A percentile compares a stretch with the other conserved stretches of the same genome.
Conservation (phyloP, 2,797 vertebrate genomes). For the Rhinoraja longicauda region DNA sequence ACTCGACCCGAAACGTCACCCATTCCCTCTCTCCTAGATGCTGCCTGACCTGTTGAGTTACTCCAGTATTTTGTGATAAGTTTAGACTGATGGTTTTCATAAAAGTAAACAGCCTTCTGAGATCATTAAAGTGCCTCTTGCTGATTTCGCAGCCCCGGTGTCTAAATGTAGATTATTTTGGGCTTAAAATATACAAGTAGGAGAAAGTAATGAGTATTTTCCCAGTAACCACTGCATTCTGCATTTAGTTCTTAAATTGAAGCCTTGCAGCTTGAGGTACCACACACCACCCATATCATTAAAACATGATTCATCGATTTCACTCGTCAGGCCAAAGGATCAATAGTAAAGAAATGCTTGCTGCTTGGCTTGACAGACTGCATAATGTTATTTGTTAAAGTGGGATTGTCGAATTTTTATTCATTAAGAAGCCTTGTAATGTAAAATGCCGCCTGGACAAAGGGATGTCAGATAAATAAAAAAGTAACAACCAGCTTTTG, state of each 20-base stretch:
- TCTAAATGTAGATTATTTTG: slow-evolving; percentile 12
- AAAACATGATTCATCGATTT: background rate
- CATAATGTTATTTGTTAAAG: background rate
- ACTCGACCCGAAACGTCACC: no score
- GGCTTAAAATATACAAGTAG: background rate
- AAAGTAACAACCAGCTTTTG: background rate
- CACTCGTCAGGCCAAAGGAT: background rate
- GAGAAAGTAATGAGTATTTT: background rate
- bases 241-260: background rate
- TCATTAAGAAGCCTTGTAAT: background rate
- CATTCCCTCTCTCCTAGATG: no score
- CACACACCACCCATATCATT: background rate
- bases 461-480: background rate
- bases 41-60: no score
- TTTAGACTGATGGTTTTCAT: background rate
- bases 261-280: background rate
- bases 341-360: background rate
- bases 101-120: background rate
- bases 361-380: no score
- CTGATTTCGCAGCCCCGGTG: background rate
- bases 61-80: no score
- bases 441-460: background rate
- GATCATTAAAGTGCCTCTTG: background rate
- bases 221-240: background rate
- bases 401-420: background rate